Percentiles rank a stretch among this genome's conserved stretches.
These are phyloP conservation scores for Hyaena hyaena DNA, from an alignment of 2,113 vertebrate species.

Conservation along the genomic window DNA sequence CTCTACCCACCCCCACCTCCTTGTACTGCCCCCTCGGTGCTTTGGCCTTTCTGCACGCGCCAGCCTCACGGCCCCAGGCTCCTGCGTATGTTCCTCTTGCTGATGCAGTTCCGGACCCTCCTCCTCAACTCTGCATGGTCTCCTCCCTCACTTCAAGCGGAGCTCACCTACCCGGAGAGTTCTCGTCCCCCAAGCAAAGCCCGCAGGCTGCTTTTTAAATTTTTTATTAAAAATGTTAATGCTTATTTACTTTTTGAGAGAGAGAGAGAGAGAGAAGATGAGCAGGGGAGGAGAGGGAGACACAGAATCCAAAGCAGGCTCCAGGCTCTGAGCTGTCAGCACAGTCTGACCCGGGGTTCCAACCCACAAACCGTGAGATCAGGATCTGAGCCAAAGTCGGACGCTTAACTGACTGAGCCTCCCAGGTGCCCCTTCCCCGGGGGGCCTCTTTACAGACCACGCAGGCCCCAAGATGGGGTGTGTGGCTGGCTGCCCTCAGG, in stretches of 20 bases:
- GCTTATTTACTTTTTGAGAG: too few species aligned
- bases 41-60: neutral
- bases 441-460: neutral
- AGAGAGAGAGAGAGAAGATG: too few species aligned
- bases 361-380: too few species aligned
- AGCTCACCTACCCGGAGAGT: neutral
- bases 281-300: too few species aligned
- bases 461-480: accelerated
- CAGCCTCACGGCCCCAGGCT: neutral
- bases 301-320: too few species aligned
- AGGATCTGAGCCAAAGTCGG: too few species aligned
- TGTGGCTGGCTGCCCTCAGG: neutral
- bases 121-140: neutral
- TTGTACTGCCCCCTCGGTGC: neutral
- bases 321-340: too few species aligned
- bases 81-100: neutral
- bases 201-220: too few species aligned
- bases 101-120: neutral
- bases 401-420: too few species aligned
- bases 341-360: too few species aligned
- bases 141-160: neutral
- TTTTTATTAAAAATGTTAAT: too few species aligned
- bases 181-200: neutral
- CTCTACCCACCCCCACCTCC: neutral
- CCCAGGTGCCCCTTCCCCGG: too few species aligned